Conservation (phyloP, 2,113 vertebrate genomes). For the Rynchops niger region DNA sequence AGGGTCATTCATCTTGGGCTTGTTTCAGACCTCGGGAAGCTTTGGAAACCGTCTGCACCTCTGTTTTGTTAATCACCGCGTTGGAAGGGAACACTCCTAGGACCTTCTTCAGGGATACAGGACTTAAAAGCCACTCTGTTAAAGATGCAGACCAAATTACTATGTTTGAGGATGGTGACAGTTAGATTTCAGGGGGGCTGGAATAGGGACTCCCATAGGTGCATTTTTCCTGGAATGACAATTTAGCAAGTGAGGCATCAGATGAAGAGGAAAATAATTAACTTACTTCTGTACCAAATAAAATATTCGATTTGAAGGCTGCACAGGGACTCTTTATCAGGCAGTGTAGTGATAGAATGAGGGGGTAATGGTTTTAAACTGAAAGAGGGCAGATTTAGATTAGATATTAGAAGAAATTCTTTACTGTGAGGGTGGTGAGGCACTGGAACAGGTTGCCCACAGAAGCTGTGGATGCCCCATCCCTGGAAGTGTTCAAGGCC, state of each 20-base stretch:
- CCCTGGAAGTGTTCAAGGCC: background rate
- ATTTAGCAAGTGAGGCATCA: background rate
- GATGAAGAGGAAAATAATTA: background rate
- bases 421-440: background rate
- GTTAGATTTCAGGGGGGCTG: background rate
- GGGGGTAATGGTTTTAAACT: background rate
- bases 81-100: background rate
- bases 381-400: background rate
- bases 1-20: background rate
- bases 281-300: background rate
- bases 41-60: background rate
- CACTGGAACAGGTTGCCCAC: background rate
- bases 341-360: background rate
- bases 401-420: background rate
- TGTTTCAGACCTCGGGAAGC: background rate
- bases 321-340: background rate
- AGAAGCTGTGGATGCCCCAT: no score
- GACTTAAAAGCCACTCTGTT: background rate
- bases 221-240: background rate
- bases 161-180: background rate
- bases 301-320: background rate
- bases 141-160: background rate
- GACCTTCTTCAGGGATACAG: background rate
- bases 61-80: background rate
- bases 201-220: background rate